These are phyloP conservation scores for Melanitta fusca DNA, from an alignment of 2,797 vertebrate species.

Conservation along the genomic window DNA sequence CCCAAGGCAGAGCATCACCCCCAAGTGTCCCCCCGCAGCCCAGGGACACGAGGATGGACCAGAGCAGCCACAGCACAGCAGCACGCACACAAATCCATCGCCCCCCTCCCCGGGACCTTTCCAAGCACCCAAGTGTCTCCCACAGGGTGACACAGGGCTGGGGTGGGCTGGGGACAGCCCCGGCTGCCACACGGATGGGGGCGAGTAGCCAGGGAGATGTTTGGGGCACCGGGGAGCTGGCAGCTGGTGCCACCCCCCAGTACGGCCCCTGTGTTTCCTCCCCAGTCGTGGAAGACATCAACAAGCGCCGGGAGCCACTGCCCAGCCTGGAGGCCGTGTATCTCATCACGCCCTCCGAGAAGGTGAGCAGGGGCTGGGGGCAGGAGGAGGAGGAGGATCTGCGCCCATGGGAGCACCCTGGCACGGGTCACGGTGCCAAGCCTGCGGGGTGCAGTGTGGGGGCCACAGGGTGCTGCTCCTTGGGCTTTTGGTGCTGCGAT, in stretches of 20 bases:
- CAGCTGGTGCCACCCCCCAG: background rate
- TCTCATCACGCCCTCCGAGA: slow-evolving; percentile 85
- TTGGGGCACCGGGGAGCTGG: background rate
- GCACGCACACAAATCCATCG: background rate
- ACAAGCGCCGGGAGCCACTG: slow-evolving; percentile 94
- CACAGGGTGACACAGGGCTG: fast-evolving
- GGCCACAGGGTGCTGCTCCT: background rate
- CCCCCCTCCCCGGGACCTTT: no score
- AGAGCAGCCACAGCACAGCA: background rate
- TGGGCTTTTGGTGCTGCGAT: fast-evolving
- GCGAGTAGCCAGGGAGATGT: fast-evolving
- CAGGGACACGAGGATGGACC: background rate
- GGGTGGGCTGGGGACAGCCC: background rate
- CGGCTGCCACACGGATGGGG: background rate
- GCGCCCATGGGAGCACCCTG: no score
- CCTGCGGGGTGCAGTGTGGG: background rate
- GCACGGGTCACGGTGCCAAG: fast-evolving
- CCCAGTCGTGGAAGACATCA: slow-evolving; percentile 96
- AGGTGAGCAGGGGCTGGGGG: slow-evolving; percentile 63
- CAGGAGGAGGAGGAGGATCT: background rate
- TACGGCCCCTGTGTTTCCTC: background rate
- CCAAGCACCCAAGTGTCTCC: background rate
- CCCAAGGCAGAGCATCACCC: background rate
- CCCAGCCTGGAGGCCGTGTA: slow-evolving; percentile 88
- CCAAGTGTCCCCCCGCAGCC: fast-evolving